Conservation (phyloP, 2,113 vertebrate species). For the Emydocephalus ijimae region DNA sequence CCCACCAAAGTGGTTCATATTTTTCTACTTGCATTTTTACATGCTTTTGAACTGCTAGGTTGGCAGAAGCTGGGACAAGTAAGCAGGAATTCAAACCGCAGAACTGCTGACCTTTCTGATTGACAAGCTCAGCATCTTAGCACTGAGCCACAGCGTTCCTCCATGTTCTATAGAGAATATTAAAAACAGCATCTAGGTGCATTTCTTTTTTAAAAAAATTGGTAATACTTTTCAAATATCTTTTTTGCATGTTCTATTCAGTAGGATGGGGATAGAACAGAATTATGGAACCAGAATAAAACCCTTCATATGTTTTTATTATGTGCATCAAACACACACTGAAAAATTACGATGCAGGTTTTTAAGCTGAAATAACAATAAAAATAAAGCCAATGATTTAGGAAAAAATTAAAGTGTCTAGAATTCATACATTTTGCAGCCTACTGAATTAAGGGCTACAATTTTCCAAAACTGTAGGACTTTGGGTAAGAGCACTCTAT, state of each 20-base stretch:
- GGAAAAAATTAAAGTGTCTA: not conserved
- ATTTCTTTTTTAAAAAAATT: not conserved
- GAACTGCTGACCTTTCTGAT: too few relatives aligned
- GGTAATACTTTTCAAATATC: not conserved
- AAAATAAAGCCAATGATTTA: not conserved
- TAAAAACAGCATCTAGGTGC: not conserved
- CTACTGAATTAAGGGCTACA: not conserved
- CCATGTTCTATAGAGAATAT: not conserved
- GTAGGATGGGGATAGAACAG: not conserved
- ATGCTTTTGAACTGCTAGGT: too few relatives aligned
- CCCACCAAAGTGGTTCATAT: too few relatives aligned
- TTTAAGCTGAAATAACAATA: not conserved
- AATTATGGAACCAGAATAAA: not conserved
- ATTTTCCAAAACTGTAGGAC: not conserved
- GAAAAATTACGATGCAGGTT: not conserved
- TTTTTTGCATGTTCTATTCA: not conserved
- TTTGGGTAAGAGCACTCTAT: not conserved
- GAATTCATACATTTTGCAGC: not conserved
- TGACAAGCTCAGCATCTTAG: too few relatives aligned
- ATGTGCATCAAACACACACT: too few relatives aligned
- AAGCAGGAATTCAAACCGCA: too few relatives aligned
- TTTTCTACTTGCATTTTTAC: too few relatives aligned
- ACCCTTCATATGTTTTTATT: not conserved
- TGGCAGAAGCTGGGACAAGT: too few relatives aligned
- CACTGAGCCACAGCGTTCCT: too few relatives aligned